These are phyloP conservation scores for Isurus oxyrinchus DNA, from an alignment of 2,113 vertebrate genomes.

Conservation along the genomic window DNA sequence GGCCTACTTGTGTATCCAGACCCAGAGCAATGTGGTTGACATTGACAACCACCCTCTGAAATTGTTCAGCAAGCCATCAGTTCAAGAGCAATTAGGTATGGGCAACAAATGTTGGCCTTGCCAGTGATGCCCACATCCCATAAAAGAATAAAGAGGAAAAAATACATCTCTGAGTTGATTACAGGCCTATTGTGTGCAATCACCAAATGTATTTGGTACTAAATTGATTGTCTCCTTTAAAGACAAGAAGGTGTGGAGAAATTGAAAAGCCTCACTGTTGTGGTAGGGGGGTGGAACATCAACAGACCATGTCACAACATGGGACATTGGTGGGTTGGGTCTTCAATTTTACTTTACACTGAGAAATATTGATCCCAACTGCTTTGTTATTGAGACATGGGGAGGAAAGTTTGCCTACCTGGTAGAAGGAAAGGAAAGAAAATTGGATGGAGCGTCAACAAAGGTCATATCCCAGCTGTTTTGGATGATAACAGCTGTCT, in stretches of 20 bases:
- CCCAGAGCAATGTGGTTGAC: too few relatives aligned
- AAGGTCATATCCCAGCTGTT: neutral
- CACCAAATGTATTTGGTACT: neutral
- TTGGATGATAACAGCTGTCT: neutral
- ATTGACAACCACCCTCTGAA: too few relatives aligned
- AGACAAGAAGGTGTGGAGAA: neutral
- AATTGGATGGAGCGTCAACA: neutral
- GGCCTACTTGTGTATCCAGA: too few relatives aligned
- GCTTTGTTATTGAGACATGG: neutral
- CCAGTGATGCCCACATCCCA: too few relatives aligned
- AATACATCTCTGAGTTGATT: neutral
- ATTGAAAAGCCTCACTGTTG: neutral
- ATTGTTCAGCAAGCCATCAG: too few relatives aligned
- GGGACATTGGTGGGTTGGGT: neutral
- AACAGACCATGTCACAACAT: neutral
- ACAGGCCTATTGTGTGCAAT: neutral
- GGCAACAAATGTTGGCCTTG: too few relatives aligned
- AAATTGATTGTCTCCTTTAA: neutral
- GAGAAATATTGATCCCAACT: neutral
- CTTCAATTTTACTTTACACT: neutral
- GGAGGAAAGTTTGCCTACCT: neutral
- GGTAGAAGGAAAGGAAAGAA: neutral
- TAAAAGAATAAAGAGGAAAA: neutral
- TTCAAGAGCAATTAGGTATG: too few relatives aligned
- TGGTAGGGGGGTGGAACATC: neutral